Conservation (phyloP, 2,888 invertebrate genomes). For the Hirtodrosophila histrioides region DNA sequence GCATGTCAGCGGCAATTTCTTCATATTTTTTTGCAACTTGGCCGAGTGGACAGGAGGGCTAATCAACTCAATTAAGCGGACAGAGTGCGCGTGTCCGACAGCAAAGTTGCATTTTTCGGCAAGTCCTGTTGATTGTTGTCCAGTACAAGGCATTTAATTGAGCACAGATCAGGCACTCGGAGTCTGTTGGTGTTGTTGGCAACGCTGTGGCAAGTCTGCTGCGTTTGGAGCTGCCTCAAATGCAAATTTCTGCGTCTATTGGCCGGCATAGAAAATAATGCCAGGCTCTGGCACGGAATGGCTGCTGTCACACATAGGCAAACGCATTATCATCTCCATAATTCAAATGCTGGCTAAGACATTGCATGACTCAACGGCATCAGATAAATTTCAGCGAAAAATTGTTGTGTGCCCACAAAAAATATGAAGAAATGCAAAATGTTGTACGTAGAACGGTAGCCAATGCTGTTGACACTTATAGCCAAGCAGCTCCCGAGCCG, state of each 20-base stretch:
- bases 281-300: slow-evolving; percentile 39
- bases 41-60: slow-evolving; percentile 41
- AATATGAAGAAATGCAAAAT: slow-evolving; percentile 72
- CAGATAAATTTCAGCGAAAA: slow-evolving; percentile 72
- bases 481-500: slow-evolving; percentile 26
- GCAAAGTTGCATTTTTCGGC: slow-evolving; percentile 24
- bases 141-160: slow-evolving; percentile 72
- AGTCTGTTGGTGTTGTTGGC: no score
- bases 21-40: slow-evolving; percentile 30
- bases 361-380: slow-evolving; percentile 76
- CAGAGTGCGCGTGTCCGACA: slow-evolving; percentile 63
- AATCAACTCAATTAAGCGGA: slow-evolving; percentile 78
- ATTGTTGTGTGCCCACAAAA: slow-evolving; percentile 56
- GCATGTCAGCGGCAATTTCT: slow-evolving; percentile 55
- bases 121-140: slow-evolving; percentile 51
- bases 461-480: slow-evolving; percentile 73
- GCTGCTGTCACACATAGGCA: slow-evolving; percentile 62
- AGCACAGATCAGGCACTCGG: slow-evolving; percentile 30
- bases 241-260: slow-evolving; percentile 44
- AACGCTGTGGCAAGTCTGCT: slow-evolving; percentile 34
- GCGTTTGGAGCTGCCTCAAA: slow-evolving; percentile 42
- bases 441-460: slow-evolving; percentile 74
- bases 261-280: slow-evolving; percentile 7
- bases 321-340: slow-evolving; percentile 81
- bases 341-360: slow-evolving; percentile 70